phyloP scores from a whole-genome alignment of 1,140 invertebrate species.

The Drosophila pectinifera region DNA sequence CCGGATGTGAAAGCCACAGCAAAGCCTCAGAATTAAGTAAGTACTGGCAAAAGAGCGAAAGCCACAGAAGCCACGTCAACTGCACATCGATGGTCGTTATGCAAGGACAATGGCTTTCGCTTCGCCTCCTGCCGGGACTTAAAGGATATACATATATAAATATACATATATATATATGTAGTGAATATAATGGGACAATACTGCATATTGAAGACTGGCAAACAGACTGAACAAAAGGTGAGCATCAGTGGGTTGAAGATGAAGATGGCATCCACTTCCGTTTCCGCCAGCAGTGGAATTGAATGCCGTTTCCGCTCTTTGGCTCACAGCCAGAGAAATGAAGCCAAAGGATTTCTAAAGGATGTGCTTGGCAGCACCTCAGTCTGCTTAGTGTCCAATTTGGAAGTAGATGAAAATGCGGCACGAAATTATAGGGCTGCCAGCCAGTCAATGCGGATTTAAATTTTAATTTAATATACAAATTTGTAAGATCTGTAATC shows the following conservation, averaged over 20 bases:
- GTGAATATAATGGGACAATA: slow-evolving; percentile 26
- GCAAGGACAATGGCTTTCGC: slow-evolving; percentile 14
- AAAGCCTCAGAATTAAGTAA: slow-evolving; percentile 28
- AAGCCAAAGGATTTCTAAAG: not conserved
- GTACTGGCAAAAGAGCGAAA: slow-evolving; percentile 33
- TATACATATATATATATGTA: not conserved
- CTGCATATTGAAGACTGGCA: slow-evolving; percentile 22
- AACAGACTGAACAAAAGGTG: slow-evolving; percentile 30
- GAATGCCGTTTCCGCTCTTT: slow-evolving; percentile 28
- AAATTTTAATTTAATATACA: not conserved
- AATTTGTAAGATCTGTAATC: no score
- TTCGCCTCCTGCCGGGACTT: slow-evolving; percentile 1
- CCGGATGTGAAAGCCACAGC: slow-evolving; percentile 14
- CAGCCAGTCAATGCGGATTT: slow-evolving; percentile 1
- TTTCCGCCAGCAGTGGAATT: slow-evolving; percentile 19
- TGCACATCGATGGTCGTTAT: slow-evolving; percentile 26
- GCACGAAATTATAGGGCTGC: not conserved
- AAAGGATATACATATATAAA: slow-evolving; percentile 1
- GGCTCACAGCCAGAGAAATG: slow-evolving; percentile 4
- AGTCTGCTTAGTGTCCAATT: slow-evolving; percentile 10
- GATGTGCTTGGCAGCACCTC: not conserved
- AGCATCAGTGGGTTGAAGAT: slow-evolving; percentile 18
- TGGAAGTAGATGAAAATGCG: slow-evolving; percentile 3
- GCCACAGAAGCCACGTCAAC: slow-evolving; percentile 16
- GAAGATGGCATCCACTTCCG: slow-evolving; percentile 23